Conservation (phyloP, 2,888 invertebrate species). For the Drosophila anomalipes region DNA sequence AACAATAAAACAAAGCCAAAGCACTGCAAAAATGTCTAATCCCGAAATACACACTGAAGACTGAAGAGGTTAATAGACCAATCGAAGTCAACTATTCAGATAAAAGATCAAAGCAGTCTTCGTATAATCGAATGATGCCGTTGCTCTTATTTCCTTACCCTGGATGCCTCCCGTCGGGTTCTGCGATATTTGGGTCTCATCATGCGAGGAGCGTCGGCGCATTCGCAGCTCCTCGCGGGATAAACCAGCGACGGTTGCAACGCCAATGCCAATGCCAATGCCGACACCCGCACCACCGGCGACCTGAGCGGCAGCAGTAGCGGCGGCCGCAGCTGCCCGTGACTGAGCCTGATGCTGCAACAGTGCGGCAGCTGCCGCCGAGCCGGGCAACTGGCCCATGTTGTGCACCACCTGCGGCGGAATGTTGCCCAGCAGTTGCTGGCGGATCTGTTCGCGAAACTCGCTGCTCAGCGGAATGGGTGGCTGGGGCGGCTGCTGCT, state of each 20-base stretch:
- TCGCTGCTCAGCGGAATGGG: constrained; percentile 84
- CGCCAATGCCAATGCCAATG: constrained; percentile 53
- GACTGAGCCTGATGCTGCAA: constrained; percentile 84
- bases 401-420: constrained; percentile 82
- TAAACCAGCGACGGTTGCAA: constrained; percentile 60
- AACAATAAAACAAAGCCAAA: no score
- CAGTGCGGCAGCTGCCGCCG: constrained; percentile 84
- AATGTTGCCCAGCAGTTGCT: constrained; percentile 83
- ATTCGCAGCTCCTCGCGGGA: constrained; percentile 85
- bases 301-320: constrained; percentile 70
- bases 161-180: constrained; percentile 74
- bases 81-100: neutral
- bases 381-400: constrained; percentile 82
- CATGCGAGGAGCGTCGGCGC: constrained; percentile 85
- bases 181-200: constrained; percentile 84
- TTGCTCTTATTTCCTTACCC: constrained; percentile 70
- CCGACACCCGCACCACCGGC: constrained; percentile 46
- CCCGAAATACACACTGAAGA: neutral
- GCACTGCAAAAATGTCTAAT: neutral
- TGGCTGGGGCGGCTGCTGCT: constrained; percentile 59
- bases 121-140: neutral
- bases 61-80: neutral
- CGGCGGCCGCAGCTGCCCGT: constrained; percentile 82
- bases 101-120: neutral
- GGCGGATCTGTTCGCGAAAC: constrained; percentile 85